Evolutionary conservation across 2,888 invertebrate species (phyloP).

Genomic region (Nomada fabriciana): DNA sequence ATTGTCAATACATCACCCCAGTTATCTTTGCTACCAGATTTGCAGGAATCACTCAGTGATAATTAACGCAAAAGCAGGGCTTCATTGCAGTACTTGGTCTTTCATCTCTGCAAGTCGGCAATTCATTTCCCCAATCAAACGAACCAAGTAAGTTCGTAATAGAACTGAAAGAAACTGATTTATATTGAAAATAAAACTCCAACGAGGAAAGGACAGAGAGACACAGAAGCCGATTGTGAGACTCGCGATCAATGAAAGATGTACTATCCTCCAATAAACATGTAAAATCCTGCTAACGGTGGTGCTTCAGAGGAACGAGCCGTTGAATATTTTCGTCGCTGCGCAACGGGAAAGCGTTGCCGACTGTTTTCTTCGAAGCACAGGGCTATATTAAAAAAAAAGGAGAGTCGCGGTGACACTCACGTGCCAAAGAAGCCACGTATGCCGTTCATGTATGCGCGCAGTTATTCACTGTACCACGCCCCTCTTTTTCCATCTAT

Average conservation of each 20-base stretch:
- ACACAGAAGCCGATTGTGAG: no score
- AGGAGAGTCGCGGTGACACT: conserved; percentile 37
- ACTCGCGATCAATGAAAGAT: not conserved
- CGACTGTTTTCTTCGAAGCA: conserved; percentile 40
- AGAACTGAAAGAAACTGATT: no score
- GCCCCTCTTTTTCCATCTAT: conserved; percentile 46
- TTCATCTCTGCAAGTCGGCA: no score
- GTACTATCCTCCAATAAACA: not conserved
- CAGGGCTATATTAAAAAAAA: conserved; percentile 39
- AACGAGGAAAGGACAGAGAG: no score
- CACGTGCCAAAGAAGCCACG: conserved; percentile 44
- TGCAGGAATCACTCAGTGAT: no score
- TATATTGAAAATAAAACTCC: no score
- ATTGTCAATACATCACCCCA: no score
- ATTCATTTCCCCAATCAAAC: no score
- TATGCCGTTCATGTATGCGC: conserved; percentile 42
- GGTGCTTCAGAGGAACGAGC: not conserved
- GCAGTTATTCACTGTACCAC: conserved; percentile 43
- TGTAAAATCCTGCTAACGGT: not conserved
- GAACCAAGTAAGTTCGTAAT: no score
- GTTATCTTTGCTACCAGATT: no score
- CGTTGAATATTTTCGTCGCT: conserved; percentile 27
- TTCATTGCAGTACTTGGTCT: no score
- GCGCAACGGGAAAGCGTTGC: conserved; percentile 19
- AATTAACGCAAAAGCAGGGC: no score